Evolutionary conservation across 2,888 invertebrate genomes (phyloP).

Genomic region (Synanthedon myopaeformis): DNA sequence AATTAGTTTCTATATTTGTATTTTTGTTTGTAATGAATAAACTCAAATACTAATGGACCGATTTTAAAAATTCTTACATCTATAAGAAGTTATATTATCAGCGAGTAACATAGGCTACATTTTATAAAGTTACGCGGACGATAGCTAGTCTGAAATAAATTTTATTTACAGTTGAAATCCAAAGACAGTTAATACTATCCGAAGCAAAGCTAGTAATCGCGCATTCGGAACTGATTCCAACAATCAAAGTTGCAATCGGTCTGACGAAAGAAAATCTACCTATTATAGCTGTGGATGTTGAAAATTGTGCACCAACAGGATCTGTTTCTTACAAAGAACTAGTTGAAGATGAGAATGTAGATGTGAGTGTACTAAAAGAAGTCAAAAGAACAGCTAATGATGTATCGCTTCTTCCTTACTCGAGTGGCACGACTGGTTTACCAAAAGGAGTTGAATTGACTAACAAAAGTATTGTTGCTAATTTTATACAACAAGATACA

Average conservation of each 20-base stretch:
- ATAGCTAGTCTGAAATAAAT: background rate
- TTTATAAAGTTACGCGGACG: too few relatives aligned
- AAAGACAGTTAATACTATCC: constrained; percentile 67
- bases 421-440: constrained; percentile 87
- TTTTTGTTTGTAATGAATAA: too few relatives aligned
- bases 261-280: constrained; percentile 52
- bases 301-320: constrained; percentile 42
- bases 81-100: too few relatives aligned
- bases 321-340: constrained; percentile 73
- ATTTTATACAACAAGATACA: constrained; percentile 44
- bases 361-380: constrained; percentile 53
- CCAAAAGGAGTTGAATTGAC: constrained; percentile 80
- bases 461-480: constrained; percentile 67
- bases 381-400: constrained; percentile 60
- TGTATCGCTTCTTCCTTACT: constrained; percentile 78
- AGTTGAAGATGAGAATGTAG: constrained; percentile 50
- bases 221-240: constrained; percentile 46
- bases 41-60: too few relatives aligned
- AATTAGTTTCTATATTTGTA: too few relatives aligned
- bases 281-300: constrained; percentile 49
- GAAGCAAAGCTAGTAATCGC: constrained; percentile 70
- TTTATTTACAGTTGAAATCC: constrained; percentile 70
- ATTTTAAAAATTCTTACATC: too few relatives aligned
- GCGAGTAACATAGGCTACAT: too few relatives aligned
- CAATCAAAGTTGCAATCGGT: constrained; percentile 53